Evolutionary conservation across 2,888 invertebrate species (phyloP).

Genomic region (Acronicta psi): DNA sequence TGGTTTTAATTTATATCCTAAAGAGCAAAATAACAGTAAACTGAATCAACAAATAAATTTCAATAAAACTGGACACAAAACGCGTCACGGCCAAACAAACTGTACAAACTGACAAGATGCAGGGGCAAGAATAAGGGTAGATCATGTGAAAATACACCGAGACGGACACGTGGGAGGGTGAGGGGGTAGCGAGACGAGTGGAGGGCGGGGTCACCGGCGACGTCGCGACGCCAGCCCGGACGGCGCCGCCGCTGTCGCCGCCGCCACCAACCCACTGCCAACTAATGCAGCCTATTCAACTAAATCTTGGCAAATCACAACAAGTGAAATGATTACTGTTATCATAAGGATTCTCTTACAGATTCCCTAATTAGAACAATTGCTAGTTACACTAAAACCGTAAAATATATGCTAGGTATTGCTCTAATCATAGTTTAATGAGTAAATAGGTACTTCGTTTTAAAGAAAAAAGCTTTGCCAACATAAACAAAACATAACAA

Average conservation of each 20-base stretch:
- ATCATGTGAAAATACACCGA: slow-evolving; percentile 56
- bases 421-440: no score
- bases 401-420: no score
- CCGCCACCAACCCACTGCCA: slow-evolving; percentile 63
- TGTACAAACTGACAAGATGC: slow-evolving; percentile 35
- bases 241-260: slow-evolving; percentile 71
- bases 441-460: no score
- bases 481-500: no score
- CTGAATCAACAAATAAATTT: slow-evolving; percentile 2
- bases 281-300: slow-evolving; percentile 62
- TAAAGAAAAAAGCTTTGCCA: no score
- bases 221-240: slow-evolving; percentile 87
- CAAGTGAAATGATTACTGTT: slow-evolving; percentile 41
- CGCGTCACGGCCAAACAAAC: slow-evolving; percentile 23
- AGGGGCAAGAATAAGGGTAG: slow-evolving; percentile 43
- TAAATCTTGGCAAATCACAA: slow-evolving; percentile 45
- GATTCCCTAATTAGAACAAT: slow-evolving; percentile 19
- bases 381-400: not conserved
- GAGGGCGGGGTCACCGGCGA: slow-evolving; percentile 67
- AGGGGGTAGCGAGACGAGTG: slow-evolving; percentile 49
- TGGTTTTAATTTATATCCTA: not conserved
- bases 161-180: slow-evolving; percentile 52
- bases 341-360: slow-evolving; percentile 52
- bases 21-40: not conserved
- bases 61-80: slow-evolving; percentile 6